Base-by-base conservation (phyloP, 1,140 invertebrate species). In the Ditylenchus dipsaci region DNA sequence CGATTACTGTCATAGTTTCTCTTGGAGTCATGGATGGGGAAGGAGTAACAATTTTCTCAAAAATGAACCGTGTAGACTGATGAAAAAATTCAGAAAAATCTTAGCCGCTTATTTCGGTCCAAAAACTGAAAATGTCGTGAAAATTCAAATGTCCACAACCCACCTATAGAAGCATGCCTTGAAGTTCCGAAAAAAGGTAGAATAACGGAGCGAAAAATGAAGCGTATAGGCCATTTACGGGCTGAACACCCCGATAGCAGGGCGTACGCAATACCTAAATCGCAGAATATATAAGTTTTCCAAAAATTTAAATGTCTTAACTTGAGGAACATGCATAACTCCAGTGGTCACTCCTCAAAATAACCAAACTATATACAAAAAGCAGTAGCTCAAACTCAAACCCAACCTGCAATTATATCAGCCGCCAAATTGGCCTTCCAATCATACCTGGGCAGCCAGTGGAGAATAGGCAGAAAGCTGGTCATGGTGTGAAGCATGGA, bases 211-310 rank as follows among this genome's bases (percentile, higher is more conserved):
- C 85, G 81, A 86, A 86, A 57, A 87, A 84, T 9, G 85, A 84
- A 1, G 84, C 85, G 69, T 87, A 87, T 0, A 87, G 81, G 15
- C 86, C 86, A 70, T 83, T 79, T 43, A 86, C 84, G 19, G 86
- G 80, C 27, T 84, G 83, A 1, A 87, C 79, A 8, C n/a, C 83
- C 82, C 1, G 86, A 83, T 11, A 87, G 76, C 26, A 84, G 70
- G 13, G 84, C 84, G 74, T 87, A 87, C 7, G 85, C 86, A 67
- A 87, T 81, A 53, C 83, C 84, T 69, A n/a, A 45, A 45, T 13
- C 43, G n/a, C n/a, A n/a, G 43, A 45, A 45, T 11, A 45, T 45
- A 45, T 45, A 11, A 45, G n/a, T 45, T 13, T 45, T 45, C 43
- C 11, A 45, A 13, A 11, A n/a, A 13, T 45, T 13, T 45, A 45